A percentile compares a stretch with the other conserved stretches of the same genome.
These are phyloP conservation scores for Archips xylosteana DNA, from an alignment of 2,888 invertebrate species.

Conservation along the genomic window DNA sequence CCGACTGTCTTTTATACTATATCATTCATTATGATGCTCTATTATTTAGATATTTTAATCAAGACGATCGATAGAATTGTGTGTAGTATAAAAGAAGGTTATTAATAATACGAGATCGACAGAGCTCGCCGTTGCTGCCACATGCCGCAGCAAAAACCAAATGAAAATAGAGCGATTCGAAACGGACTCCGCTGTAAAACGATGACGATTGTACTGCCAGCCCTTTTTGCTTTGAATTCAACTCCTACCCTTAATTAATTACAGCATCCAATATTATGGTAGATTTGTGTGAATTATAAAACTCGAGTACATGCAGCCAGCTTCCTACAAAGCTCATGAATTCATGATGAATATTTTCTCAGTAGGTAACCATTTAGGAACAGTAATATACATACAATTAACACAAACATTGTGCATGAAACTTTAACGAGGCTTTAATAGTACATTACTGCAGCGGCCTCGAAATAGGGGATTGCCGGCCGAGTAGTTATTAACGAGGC, in stretches of 20 bases:
- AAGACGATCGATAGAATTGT: constrained; percentile 79
- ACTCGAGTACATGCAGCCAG: not conserved
- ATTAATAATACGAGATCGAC: constrained; percentile 81
- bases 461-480: no score
- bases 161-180: constrained; percentile 80
- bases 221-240: constrained; percentile 71
- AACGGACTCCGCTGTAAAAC: constrained; percentile 74
- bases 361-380: no score
- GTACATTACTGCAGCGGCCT: no score
- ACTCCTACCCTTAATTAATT: constrained; percentile 69
- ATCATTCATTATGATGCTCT: constrained; percentile 70
- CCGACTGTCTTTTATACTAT: constrained; percentile 54
- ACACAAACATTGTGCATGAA: no score
- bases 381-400: no score
- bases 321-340: not conserved
- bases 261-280: constrained; percentile 60
- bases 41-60: constrained; percentile 85
- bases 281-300: constrained; percentile 46
- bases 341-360: no score
- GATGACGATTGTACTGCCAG: constrained; percentile 69
- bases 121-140: constrained; percentile 68
- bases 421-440: no score
- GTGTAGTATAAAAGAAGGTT: constrained; percentile 79
- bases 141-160: constrained; percentile 81
- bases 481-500: no score